phyloP scores from a whole-genome alignment of 92 coral and sea anemone genomes.

The Actinernus sp. region DNA sequence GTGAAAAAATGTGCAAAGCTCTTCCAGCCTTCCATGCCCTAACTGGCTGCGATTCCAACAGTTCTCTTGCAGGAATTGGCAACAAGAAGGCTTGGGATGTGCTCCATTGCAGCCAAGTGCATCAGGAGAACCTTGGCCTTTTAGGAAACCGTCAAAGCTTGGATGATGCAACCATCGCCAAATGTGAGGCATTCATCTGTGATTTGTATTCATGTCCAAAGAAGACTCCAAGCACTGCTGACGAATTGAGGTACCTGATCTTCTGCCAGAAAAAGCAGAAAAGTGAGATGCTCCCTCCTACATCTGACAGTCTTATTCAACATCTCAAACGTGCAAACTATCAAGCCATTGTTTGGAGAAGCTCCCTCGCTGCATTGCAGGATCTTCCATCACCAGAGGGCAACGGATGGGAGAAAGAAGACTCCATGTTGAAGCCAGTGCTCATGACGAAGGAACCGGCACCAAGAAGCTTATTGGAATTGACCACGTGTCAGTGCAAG shows the following conservation, averaged over 20 bases:
- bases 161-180: too few relatives aligned
- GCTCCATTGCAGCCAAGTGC: too few relatives aligned
- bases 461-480: slow-evolving; percentile 38
- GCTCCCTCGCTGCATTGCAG: slow-evolving; percentile 19
- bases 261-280: slow-evolving; percentile 57
- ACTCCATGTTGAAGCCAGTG: slow-evolving; percentile 15
- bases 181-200: too few relatives aligned
- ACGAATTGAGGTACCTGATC: slow-evolving; percentile 38
- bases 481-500: slow-evolving; percentile 45
- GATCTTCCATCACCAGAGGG: slow-evolving; percentile 27
- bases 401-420: slow-evolving; percentile 36
- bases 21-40: too few relatives aligned
- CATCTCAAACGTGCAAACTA: slow-evolving; percentile 66
- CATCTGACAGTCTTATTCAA: slow-evolving; percentile 36
- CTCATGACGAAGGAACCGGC: slow-evolving; percentile 44
- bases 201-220: too few relatives aligned
- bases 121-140: too few relatives aligned
- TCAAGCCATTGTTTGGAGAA: slow-evolving; percentile 61
- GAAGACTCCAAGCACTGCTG: too few relatives aligned
- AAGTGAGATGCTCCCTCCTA: slow-evolving; percentile 63
- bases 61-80: too few relatives aligned
- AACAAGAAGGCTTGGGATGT: too few relatives aligned
- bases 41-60: too few relatives aligned
- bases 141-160: too few relatives aligned
- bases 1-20: too few relatives aligned